These are phyloP conservation scores for Erythrocercus mccallii DNA, from an alignment of 2,113 vertebrate genomes.

Conservation along the genomic window DNA sequence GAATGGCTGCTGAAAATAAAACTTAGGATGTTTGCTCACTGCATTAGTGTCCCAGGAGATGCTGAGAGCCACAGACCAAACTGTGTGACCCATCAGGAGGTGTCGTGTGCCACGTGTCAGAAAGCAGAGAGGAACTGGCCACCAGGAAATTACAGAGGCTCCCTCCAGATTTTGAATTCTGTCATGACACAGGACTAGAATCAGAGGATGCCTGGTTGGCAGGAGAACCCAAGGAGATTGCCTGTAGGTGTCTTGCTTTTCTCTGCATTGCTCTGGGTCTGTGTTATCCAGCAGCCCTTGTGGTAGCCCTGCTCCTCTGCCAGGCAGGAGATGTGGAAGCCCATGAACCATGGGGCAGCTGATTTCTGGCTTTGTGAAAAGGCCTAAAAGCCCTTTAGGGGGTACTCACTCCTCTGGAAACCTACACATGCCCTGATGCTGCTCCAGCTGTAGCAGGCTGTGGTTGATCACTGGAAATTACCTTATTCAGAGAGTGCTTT, in stretches of 20 bases:
- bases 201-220: neutral
- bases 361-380: neutral
- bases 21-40: neutral
- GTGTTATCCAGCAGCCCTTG: neutral
- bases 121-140: neutral
- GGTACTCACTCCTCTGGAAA: neutral
- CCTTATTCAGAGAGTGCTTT: neutral
- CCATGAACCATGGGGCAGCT: neutral
- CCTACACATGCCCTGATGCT: neutral
- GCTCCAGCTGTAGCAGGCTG: neutral
- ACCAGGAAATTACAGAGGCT: neutral
- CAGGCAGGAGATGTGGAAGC: neutral
- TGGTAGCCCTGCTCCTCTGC: neutral
- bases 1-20: neutral
- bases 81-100: neutral
- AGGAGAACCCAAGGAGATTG: neutral
- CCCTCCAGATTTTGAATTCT: neutral
- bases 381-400: neutral
- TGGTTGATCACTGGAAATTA: neutral
- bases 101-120: accelerated
- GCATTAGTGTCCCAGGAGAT: neutral
- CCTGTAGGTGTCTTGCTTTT: neutral
- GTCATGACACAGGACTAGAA: neutral
- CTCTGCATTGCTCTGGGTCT: neutral
- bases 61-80: neutral